A percentile compares a stretch with the other conserved stretches of the same genome.
Conservation (phyloP, 2,888 invertebrate genomes). For the Nomada flava region DNA sequence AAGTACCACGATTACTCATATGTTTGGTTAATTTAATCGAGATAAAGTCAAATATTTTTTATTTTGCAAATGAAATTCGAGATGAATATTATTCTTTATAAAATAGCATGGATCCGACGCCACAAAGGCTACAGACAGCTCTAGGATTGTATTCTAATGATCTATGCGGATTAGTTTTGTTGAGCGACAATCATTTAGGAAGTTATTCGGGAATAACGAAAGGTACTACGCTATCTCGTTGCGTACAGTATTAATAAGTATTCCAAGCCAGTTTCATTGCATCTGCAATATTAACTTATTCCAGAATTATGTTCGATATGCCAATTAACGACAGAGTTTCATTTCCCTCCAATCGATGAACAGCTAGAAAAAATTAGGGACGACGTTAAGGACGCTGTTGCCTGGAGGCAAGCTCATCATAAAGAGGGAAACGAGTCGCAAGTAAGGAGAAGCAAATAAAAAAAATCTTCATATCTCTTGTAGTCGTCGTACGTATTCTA, state of each 20-base stretch:
- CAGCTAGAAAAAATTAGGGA: conserved; percentile 91
- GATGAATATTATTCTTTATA: background rate
- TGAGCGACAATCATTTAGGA: conserved; percentile 89
- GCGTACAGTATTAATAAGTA: background rate
- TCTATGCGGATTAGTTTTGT: conserved; percentile 93
- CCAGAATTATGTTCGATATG: conserved; percentile 89
- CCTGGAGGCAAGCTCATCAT: conserved; percentile 83
- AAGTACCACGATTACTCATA: background rate
- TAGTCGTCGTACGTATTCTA: background rate
- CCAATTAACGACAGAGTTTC: conserved; percentile 95
- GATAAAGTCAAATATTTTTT: no score
- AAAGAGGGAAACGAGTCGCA: conserved; percentile 80
- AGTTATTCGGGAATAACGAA: conserved; percentile 88
- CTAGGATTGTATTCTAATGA: conserved; percentile 97
- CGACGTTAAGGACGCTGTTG: conserved; percentile 86
- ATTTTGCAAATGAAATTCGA: conserved; percentile 1
- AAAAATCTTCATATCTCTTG: background rate
- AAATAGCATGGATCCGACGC: conserved; percentile 87
- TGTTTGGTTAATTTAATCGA: no score
- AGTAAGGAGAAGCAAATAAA: conserved; percentile 59
- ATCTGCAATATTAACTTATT: conserved; percentile 62
- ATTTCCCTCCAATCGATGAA: conserved; percentile 94
- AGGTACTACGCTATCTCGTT: conserved; percentile 80
- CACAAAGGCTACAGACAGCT: conserved; percentile 95
- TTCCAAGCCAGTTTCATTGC: conserved; percentile 8